These are phyloP conservation scores for Lepisosteus oculatus DNA, from an alignment of 2,113 vertebrate species.

Conservation along the genomic window DNA sequence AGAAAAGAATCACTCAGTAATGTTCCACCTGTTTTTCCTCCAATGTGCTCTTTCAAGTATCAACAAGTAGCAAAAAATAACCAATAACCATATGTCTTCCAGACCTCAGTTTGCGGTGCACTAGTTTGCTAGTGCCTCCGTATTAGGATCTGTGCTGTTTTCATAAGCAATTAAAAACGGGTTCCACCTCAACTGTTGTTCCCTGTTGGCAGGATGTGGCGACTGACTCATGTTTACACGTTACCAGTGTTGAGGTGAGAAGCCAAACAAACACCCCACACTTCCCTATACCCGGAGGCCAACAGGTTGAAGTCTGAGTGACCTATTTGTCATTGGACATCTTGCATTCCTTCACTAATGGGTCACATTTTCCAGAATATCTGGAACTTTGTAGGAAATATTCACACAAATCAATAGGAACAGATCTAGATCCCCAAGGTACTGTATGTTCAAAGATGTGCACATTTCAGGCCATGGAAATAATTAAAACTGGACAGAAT, in stretches of 20 bases:
- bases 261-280: background rate
- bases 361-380: background rate
- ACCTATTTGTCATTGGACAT: background rate
- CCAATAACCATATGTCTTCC: background rate
- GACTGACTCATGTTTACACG: background rate
- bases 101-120: background rate
- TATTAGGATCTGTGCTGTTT: background rate
- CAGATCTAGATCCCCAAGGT: too few relatives aligned
- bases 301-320: background rate
- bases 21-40: too few relatives aligned
- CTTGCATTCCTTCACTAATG: background rate
- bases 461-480: too few relatives aligned
- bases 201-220: constrained; percentile 1
- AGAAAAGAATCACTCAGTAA: too few relatives aligned
- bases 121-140: background rate
- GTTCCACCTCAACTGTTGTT: background rate
- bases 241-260: constrained; percentile 1
- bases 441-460: too few relatives aligned
- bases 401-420: too few relatives aligned
- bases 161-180: background rate
- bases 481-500: too few relatives aligned
- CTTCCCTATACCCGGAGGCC: background rate
- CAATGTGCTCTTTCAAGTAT: background rate
- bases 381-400: background rate
- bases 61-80: background rate